A percentile compares a stretch with the other conserved stretches of the same genome.
Conservation (phyloP, 1,140 invertebrate species). For the Delia radicum region DNA sequence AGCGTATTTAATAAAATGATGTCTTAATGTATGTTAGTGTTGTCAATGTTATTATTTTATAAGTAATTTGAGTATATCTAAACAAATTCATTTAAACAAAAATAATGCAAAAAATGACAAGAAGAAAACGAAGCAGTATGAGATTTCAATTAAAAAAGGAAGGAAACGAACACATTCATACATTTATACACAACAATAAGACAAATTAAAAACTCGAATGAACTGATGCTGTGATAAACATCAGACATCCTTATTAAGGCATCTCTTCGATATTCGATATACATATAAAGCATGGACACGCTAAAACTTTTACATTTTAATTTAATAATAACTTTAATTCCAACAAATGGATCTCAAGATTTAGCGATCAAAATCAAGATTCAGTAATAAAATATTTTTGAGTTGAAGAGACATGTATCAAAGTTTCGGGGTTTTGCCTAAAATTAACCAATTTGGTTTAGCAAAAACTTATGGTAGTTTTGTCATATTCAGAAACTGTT, state of each 20-base stretch:
- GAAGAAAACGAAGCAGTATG: not conserved
- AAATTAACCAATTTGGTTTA: no score
- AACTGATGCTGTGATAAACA: not conserved
- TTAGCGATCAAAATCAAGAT: no score
- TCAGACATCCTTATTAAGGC: not conserved
- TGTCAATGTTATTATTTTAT: conserved; percentile 6
- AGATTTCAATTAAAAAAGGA: conserved; percentile 22
- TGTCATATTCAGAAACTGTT: no score
- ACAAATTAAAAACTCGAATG: not conserved
- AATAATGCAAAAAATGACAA: not conserved
- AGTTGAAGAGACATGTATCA: no score
- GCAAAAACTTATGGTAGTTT: no score
- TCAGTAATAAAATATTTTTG: no score
- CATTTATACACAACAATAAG: not conserved
- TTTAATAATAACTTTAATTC: no score
- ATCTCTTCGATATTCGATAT: not conserved
- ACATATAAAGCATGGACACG: no score
- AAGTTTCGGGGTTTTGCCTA: no score
- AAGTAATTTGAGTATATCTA: conserved; percentile 5
- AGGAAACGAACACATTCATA: not conserved
- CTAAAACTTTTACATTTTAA: no score
- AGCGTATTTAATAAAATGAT: no score
- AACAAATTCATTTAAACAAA: not conserved
- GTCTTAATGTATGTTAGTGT: not conserved
- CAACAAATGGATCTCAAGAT: no score